Evolutionary conservation across 2,797 vertebrate species (phyloP), one percentile per base, ranked within the genome.

Genomic region (Craterocephalus amniculus): DNA sequence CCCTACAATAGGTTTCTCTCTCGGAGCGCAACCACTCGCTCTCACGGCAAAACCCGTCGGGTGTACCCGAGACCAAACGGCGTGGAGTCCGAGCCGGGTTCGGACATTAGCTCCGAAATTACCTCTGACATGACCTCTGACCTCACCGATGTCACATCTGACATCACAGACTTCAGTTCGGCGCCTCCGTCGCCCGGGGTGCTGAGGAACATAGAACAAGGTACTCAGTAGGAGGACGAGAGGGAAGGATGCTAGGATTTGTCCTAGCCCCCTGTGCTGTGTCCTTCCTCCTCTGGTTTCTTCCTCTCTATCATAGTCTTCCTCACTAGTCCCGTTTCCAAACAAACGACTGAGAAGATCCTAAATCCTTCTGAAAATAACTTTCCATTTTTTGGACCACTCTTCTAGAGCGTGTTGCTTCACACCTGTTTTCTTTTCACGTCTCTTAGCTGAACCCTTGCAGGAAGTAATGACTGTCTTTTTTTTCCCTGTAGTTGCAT

Each of bases 31-130:
- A 93, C 93, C 0, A 86, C 85, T 72, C 91, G 87, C 43, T 83
- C 67, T 2, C 58, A 71, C 71, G 82, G 67, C 78, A 91, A 83
- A 81, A 70, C 62, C 24, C 80, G 59, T 31, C 87, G 67, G 81
- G 84, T 95, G 94, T 90, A 94, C 93, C 93, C 93, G 43, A 62
- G 94, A 92, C 83, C 87, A 89, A 11, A 91, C 83, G 80, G 95
- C 67, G 81, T 94, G 86, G 87, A 86, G 70, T 86, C 87, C 7
- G 82, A 91, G 76, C 69, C 12, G 55, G 63, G 70, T 79, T 83
- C 48, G 11, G 75, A 84, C 6, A 0, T 56, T 27, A 80, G 76
- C 79, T 86, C 86, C 49, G 87, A 83, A 67, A 3, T 54, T 31
- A 61, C 64, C 76, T 72, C 61, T 66, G 79, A 82, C 63, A 61